phyloP scores from a whole-genome alignment of 2,888 invertebrate genomes.

The Lasioglossum morio region DNA sequence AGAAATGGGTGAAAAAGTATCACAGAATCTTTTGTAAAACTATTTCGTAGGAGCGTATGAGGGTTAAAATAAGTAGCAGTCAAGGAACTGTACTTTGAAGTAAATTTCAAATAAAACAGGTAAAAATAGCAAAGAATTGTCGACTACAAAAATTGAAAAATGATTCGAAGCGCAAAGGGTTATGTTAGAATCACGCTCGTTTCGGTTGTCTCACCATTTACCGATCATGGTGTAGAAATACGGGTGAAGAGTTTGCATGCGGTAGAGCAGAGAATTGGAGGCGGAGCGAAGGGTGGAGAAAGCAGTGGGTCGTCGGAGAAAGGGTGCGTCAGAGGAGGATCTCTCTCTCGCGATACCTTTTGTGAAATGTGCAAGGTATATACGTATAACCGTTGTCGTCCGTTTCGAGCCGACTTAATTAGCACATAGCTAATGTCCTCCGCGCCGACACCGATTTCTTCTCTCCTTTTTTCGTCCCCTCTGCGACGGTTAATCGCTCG shows the following conservation, averaged over 20 bases:
- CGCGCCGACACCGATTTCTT: constrained; percentile 38
- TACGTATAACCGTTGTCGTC: constrained; percentile 53
- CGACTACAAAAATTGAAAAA: too few relatives aligned
- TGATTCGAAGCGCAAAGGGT: too few relatives aligned
- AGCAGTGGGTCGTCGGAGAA: not conserved
- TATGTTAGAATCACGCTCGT: too few relatives aligned
- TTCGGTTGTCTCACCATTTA: too few relatives aligned
- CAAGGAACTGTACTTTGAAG: too few relatives aligned
- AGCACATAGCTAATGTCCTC: constrained; percentile 64
- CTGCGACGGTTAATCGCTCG: constrained; percentile 43
- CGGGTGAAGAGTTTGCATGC: not conserved
- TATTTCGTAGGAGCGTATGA: too few relatives aligned
- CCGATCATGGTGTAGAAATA: not conserved
- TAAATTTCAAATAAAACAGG: too few relatives aligned
- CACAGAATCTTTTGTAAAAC: too few relatives aligned
- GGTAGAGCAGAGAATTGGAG: not conserved
- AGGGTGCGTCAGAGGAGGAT: constrained; percentile 16
- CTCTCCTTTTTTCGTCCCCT: constrained; percentile 24
- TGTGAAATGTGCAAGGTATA: constrained; percentile 77
- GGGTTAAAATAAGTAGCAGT: too few relatives aligned
- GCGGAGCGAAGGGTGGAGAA: constrained; percentile 15
- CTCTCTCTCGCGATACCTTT: constrained; percentile 64
- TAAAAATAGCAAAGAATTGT: too few relatives aligned
- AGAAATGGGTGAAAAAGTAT: too few relatives aligned
- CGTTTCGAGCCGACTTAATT: constrained; percentile 76